A percentile compares a stretch with the other conserved stretches of the same genome.
Conservation (phyloP, 1,140 invertebrate species). For the Linepithema humile region DNA sequence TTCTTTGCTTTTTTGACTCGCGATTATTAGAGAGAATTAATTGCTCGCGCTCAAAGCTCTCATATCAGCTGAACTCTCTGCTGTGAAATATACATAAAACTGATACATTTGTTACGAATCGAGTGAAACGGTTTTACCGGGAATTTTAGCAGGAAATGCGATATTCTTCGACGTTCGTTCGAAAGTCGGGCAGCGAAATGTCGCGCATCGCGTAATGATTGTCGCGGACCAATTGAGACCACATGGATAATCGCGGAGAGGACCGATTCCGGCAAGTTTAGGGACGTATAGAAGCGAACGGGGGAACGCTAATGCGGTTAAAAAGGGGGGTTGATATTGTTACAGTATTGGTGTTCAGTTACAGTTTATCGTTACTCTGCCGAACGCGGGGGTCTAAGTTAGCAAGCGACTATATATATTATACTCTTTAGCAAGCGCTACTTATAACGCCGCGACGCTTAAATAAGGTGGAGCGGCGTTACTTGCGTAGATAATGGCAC, state of each 20-base stretch:
- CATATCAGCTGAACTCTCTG: not conserved
- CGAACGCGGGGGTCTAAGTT: slow-evolving; percentile 16
- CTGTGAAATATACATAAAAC: slow-evolving; percentile 9
- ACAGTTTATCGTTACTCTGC: slow-evolving; percentile 76
- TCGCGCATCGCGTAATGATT: slow-evolving; percentile 4
- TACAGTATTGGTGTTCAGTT: slow-evolving; percentile 83
- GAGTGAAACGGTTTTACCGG: not conserved
- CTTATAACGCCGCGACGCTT: not conserved
- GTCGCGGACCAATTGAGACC: not conserved
- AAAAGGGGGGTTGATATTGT: slow-evolving; percentile 38
- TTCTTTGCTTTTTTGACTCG: not conserved
- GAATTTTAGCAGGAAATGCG: slow-evolving; percentile 2
- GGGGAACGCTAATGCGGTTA: not conserved
- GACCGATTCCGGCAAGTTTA: slow-evolving; percentile 28
- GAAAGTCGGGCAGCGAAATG: not conserved
- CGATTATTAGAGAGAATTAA: not conserved
- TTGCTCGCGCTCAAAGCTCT: not conserved
- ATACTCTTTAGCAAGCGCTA: not conserved
- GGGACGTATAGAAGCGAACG: slow-evolving; percentile 17
- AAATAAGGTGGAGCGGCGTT: not conserved
- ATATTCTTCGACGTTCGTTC: not conserved
- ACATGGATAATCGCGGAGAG: not conserved
- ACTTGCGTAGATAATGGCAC: slow-evolving; percentile 15
- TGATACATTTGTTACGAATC: not conserved
- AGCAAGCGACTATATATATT: slow-evolving; percentile 43